These are phyloP conservation scores for Oncorhynchus clarkii DNA, from an alignment of 2,113 vertebrate species.

Conservation along the genomic window DNA sequence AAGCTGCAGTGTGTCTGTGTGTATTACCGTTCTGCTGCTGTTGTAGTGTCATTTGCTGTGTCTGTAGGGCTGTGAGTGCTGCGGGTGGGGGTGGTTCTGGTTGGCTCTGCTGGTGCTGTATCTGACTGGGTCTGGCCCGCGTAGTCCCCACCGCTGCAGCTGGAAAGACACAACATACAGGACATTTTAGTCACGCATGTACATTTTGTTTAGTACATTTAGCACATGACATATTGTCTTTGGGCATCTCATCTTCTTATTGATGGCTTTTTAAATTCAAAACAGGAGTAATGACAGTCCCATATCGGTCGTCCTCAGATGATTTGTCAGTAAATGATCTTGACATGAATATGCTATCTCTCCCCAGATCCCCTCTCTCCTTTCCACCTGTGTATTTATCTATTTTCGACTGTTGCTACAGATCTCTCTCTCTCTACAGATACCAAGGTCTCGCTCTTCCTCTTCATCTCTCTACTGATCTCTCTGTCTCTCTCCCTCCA, in stretches of 20 bases:
- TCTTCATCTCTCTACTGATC: not conserved
- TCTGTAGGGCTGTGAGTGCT: conserved; percentile 56
- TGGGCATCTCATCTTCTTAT: too few species aligned
- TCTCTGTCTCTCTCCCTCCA: not conserved
- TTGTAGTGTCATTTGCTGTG: conserved; percentile 77
- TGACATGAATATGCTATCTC: too few species aligned
- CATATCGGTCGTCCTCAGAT: too few species aligned
- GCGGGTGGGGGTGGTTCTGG: conserved; percentile 73
- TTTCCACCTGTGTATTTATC: not conserved
- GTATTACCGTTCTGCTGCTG: conserved; percentile 91
- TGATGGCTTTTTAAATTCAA: too few species aligned
- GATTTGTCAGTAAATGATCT: too few species aligned
- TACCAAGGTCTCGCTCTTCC: not conserved
- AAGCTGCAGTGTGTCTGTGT: conserved; percentile 69
- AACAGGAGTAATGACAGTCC: too few species aligned
- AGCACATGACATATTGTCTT: too few species aligned
- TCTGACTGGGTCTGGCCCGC: conserved; percentile 84
- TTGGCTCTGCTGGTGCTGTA: conserved; percentile 70
- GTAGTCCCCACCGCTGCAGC: conserved; percentile 84
- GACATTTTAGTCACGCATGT: not conserved
- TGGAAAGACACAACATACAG: conserved; percentile 45
- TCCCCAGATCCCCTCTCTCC: too few species aligned
- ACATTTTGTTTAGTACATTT: not conserved
- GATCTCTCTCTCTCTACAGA: too few species aligned
- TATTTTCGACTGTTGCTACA: too few species aligned